Conservation (phyloP, 2,113 vertebrate species). For the Podocnemis expansa region DNA sequence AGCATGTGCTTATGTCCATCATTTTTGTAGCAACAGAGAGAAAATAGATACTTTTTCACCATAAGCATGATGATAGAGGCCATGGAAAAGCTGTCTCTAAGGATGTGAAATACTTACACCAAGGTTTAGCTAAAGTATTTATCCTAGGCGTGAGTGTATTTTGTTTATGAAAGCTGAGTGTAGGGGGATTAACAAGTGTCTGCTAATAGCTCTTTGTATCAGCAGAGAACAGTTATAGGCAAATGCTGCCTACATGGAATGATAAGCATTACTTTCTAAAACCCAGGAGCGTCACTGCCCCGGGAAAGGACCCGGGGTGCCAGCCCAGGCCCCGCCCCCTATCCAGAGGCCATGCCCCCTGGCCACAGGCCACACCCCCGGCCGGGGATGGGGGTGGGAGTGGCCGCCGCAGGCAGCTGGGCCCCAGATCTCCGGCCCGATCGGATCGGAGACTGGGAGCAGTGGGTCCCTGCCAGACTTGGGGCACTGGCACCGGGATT, state of each 20-base stretch:
- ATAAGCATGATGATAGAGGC: not conserved
- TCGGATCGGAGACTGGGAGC: no score
- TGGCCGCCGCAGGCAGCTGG: no score
- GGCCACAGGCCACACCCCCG: no score
- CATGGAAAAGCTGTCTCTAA: not conserved
- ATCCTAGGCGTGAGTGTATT: conserved; percentile 69
- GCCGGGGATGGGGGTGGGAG: no score
- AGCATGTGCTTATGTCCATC: not conserved
- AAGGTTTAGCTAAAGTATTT: conserved; percentile 63
- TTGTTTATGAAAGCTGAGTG: conserved; percentile 67
- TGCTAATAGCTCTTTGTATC: conserved; percentile 74
- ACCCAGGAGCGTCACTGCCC: no score
- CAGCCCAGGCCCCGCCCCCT: no score
- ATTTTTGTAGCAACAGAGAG: not conserved
- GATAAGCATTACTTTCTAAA: conserved; percentile 70
- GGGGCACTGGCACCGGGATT: no score
- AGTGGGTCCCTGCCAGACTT: no score
- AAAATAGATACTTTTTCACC: not conserved
- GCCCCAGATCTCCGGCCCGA: no score
- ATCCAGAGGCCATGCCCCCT: no score
- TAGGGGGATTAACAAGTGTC: conserved; percentile 68
- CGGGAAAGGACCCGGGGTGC: no score
- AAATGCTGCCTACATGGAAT: conserved; percentile 56
- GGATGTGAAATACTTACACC: conserved; percentile 42
- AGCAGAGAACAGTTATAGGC: conserved; percentile 57